Percentiles rank a stretch among this genome's conserved stretches.
These are phyloP conservation scores for Chrysolina haemoptera DNA, from an alignment of 2,888 invertebrate species.

Conservation along the genomic window DNA sequence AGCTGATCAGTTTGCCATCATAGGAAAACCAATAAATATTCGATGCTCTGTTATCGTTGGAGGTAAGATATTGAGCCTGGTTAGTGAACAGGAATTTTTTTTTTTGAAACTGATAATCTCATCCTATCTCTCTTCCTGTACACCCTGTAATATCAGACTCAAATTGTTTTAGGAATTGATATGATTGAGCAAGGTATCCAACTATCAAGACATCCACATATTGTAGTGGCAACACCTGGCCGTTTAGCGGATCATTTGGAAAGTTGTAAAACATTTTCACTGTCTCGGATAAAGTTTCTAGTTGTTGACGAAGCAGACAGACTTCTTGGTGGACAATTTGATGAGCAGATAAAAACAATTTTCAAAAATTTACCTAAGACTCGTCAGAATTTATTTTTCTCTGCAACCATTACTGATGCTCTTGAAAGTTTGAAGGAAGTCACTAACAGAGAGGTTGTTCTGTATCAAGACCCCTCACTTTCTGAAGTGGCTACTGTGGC, in stretches of 20 bases:
- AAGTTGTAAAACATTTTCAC: slow-evolving; percentile 86
- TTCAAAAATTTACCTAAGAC: slow-evolving; percentile 82
- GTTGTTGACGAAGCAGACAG: slow-evolving; percentile 98
- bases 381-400: slow-evolving; percentile 91
- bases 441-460: slow-evolving; percentile 73
- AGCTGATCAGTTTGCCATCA: slow-evolving; percentile 93
- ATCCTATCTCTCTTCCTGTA: too few relatives aligned
- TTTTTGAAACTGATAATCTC: too few relatives aligned
- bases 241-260: slow-evolving; percentile 93
- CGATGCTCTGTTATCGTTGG: slow-evolving; percentile 93
- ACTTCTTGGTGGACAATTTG: slow-evolving; percentile 84
- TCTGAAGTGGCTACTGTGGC: slow-evolving; percentile 87
- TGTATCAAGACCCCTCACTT: slow-evolving; percentile 81
- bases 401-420: slow-evolving; percentile 94
- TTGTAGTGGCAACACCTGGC: slow-evolving; percentile 97
- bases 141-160: not conserved
- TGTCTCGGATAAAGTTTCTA: slow-evolving; percentile 86
- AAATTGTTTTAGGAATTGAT: slow-evolving; percentile 79
- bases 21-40: slow-evolving; percentile 90
- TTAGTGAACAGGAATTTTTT: too few relatives aligned
- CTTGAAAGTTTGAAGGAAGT: slow-evolving; percentile 78
- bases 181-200: slow-evolving; percentile 91
- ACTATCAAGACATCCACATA: slow-evolving; percentile 88
- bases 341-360: slow-evolving; percentile 86
- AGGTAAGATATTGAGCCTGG: slow-evolving; percentile 39